Percentiles rank a stretch among this genome's conserved stretches.
These are phyloP conservation scores for Papilio helenus DNA, from an alignment of 1,140 invertebrate genomes.

Conservation along the genomic window DNA sequence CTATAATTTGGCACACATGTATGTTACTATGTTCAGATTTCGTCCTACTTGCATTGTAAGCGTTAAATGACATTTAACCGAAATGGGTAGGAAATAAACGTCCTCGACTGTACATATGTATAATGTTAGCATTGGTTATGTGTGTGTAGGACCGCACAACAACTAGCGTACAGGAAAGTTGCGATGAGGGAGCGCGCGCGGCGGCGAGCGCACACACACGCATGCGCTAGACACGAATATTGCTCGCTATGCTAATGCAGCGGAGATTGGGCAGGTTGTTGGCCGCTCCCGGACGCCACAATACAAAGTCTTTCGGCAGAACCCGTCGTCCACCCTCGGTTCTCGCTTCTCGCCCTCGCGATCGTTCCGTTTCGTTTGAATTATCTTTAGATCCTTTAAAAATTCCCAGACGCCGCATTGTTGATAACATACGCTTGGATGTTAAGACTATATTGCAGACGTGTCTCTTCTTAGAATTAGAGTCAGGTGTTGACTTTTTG, in stretches of 20 bases:
- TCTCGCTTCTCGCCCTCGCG: constrained; percentile 58
- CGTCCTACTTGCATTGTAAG: neutral
- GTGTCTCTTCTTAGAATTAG: neutral
- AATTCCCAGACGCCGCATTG: constrained; percentile 22
- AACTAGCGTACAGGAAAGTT: constrained; percentile 44
- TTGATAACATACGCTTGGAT: neutral
- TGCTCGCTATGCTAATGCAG: constrained; percentile 83
- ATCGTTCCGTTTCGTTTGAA: constrained; percentile 41
- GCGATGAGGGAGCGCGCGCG: constrained; percentile 45
- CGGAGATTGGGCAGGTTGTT: constrained; percentile 83
- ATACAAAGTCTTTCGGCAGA: constrained; percentile 81
- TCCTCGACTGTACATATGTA: constrained; percentile 11
- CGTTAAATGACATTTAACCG: neutral
- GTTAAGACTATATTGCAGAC: constrained; percentile 12
- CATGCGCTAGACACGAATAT: constrained; percentile 69
- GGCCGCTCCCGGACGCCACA: constrained; percentile 82
- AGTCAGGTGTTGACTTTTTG: neutral
- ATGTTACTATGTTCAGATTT: neutral
- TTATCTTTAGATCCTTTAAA: constrained; percentile 42
- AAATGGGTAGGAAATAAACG: neutral
- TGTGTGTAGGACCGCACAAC: constrained; percentile 46
- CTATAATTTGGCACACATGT: neutral
- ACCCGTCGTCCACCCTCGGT: constrained; percentile 74
- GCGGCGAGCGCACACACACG: constrained; percentile 46
- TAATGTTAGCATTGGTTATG: constrained; percentile 25